Evolutionary conservation across 1,140 invertebrate genomes (phyloP), one percentile per base, ranked within the genome.

Genomic region (Drosophila repleta): DNA sequence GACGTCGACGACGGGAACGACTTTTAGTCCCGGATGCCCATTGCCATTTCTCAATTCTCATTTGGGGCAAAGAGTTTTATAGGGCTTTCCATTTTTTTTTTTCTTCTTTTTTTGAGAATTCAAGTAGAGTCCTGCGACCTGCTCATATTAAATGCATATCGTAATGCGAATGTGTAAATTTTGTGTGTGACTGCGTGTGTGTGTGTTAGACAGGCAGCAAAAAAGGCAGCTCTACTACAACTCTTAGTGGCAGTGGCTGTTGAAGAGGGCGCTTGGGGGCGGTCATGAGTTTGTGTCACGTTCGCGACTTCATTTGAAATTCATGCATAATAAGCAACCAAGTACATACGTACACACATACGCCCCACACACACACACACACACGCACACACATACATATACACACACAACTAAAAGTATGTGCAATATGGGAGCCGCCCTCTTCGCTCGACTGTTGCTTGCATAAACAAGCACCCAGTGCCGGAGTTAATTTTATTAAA

Each of bases 231-330:
- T 35, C 15, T 26, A 13, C 60, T 15, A 26, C 20, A 57, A 45
- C 55, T 57, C 39, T 57, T 56, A 43, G 37, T 7, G 37, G 21
- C 3, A 13, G 7, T 8, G 24, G 0, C 6, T 13, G 63, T 55
- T 68, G 57, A 69, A 64, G 66, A 37, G 67, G 61, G 53, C 65
- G 72, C 58, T 68, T 64, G 70, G 48, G 63, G 76, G 45, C 71
- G 75, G 52, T 74, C 78, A 74, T 85, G 82, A 76, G 83, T 87
- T 87, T 88, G 82, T 88, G 82, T 87, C 82, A 87, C 82, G 82
- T 88, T 87, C 83, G 83, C 82, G 82, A 87, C 83, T 87, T 87
- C 83, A 87, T 87, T 82, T 82, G 64, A 88, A 87, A 87, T 87
- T 87, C 82, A 87, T 87, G 82, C 82, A 87, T 87, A 88, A 87